phyloP scores from a whole-genome alignment of 2,113 vertebrate species.

The Collichthys lucidus region DNA sequence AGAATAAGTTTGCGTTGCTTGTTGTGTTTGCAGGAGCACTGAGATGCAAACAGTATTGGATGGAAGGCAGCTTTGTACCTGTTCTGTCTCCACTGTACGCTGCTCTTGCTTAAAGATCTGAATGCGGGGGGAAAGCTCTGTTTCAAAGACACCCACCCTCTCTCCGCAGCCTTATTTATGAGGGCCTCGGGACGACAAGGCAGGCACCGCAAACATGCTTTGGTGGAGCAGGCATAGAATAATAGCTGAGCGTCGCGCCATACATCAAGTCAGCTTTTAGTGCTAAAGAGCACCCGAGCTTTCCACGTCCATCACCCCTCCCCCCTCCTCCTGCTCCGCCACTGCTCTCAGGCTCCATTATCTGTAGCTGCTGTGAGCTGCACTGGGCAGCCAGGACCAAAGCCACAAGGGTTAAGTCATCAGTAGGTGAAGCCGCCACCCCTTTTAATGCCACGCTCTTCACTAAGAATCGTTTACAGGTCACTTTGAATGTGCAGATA shows the following conservation, averaged over 20 bases:
- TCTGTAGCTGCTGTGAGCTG: slow-evolving; percentile 27
- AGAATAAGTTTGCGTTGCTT: slow-evolving; percentile 34
- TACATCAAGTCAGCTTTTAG: slow-evolving; percentile 76
- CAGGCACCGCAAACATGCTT: slow-evolving; percentile 45
- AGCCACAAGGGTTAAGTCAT: slow-evolving; percentile 52
- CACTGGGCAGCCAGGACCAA: slow-evolving; percentile 35
- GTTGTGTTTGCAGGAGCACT: slow-evolving; percentile 26
- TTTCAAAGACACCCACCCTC: slow-evolving; percentile 31
- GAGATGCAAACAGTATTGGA: slow-evolving; percentile 24
- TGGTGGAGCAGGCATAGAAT: slow-evolving; percentile 68
- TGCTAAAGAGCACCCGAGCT: slow-evolving; percentile 64
- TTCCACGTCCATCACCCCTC: slow-evolving; percentile 37
- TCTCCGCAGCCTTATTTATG: slow-evolving; percentile 68
- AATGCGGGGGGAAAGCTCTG: slow-evolving; percentile 37
- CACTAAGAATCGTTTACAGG: slow-evolving; percentile 48
- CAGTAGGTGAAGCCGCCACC: neutral
- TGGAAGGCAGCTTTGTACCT: slow-evolving; percentile 11
- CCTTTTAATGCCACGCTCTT: slow-evolving; percentile 26
- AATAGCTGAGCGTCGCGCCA: slow-evolving; percentile 60
- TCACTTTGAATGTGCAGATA: slow-evolving; percentile 71
- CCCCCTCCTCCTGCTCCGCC: neutral
- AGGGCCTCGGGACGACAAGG: slow-evolving; percentile 43
- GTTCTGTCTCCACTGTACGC: slow-evolving; percentile 28
- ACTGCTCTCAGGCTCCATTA: slow-evolving; percentile 46
- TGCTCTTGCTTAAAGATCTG: slow-evolving; percentile 46